Evolutionary conservation across 2,113 vertebrate genomes (phyloP), one percentile per base, ranked within the genome.

Genomic region (Bubo blakistoni): DNA sequence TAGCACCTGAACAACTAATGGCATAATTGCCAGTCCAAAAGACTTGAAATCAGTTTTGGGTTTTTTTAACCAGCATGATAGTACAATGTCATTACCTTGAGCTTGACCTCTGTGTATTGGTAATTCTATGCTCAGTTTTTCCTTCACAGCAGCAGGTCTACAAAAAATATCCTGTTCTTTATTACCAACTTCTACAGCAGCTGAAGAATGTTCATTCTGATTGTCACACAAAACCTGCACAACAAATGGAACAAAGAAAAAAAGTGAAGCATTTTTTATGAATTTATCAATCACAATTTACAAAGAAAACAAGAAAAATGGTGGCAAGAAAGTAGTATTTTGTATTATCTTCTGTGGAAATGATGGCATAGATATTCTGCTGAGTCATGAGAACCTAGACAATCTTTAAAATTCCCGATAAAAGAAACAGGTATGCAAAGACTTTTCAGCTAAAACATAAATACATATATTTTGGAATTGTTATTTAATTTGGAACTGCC

Each of bases 31-130:
- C 30, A 47, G 4, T 52, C 11, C 69, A 32, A 93, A 93, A 86
- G 69, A 67, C 4, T 47, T 81, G 22, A 88, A 91, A 49, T 69
- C 38, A 63, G 26, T 29, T 17, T 7, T 4, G 29, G 52, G 27
- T 47, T 74, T 54, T 57, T 82, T 65, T 52, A 87, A 80, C 5
- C 20, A 90, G 42, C 30, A 30, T 21, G 27, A 52, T 1, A 52
- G 22, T 36, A 67, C 15, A 71, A 21, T 32, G 40, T 7, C 55
- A 79, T 96, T 98, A 99, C 99, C 98, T 98, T 98, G 98, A 95
- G 98, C 93, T 81, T 98, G 96, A 51, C 91, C 81, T 93, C 96
- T 92, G 51, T 96, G 59, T 32, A 88, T 86, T 55, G 96, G 91
- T 38, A 98, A 97, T 95, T 97, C 97, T 86, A 86, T 49, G 14